Evolutionary conservation across 1,140 invertebrate species (phyloP), one percentile per base, ranked within the genome.

Genomic region (Heliothis virescens): DNA sequence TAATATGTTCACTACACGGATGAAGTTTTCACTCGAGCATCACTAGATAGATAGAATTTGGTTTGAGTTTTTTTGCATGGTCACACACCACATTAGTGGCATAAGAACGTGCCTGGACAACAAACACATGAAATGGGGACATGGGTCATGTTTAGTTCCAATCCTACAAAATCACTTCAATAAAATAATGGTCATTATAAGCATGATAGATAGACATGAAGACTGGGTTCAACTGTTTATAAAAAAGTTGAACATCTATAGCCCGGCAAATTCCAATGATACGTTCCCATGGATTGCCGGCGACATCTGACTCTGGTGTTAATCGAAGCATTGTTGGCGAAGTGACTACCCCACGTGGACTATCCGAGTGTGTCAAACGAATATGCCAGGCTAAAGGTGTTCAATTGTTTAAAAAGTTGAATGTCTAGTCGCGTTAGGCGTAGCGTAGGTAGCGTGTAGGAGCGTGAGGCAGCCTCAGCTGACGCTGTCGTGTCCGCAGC

Each of bases 401-500:
- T 26, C 21, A 26, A 26, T 2, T 26, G 21, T 26, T 26, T 26
- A 26, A 26, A 26, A 1, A 26, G 21, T 26, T 26, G 21, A 26
- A 26, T 2, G 21, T 26, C 21, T n/a, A 18, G n/a, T 75, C 21
- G 60, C 5, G 76, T 71, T 74, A 63, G 72, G n/a, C n/a, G n/a
- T n/a, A n/a, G n/a, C n/a, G n/a, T n/a, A n/a, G 21, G 21, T 26
- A 26, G 21, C 21, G 21, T 2, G 2, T 26, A 26, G 21, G 21
- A 26, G 21, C 21, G 21, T 26, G 21, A 26, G 21, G 21, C n/a
- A n/a, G n/a, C n/a, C n/a, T n/a, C n/a, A n/a, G n/a, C 21, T 26
- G 21, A 26, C 21, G 21, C 21, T 26, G 21, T 26, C 82, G 86
- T 85, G 84, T 73, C 34, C 80, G 86, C 53, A 48, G 84, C 59